phyloP scores from a whole-genome alignment of 2,113 vertebrate genomes.

The Agelaius tricolor region DNA sequence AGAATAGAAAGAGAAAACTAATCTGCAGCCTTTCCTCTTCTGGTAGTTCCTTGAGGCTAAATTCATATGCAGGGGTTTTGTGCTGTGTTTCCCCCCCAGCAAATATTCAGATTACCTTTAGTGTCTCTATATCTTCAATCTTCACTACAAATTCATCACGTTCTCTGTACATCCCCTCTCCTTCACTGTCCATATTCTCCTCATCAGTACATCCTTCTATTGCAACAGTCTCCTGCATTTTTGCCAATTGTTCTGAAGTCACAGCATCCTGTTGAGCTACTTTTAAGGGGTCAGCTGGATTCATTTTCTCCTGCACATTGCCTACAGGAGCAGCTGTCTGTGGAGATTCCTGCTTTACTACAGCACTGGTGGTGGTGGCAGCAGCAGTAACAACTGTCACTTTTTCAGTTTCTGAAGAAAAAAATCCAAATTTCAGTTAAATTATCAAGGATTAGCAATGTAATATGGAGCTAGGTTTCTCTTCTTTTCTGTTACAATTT shows the following conservation, averaged over 20 bases:
- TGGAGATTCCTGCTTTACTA: conserved; percentile 76
- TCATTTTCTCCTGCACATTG: conserved; percentile 67
- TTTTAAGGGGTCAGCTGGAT: conserved; percentile 62
- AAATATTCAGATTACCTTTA: conserved; percentile 83
- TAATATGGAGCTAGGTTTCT: background rate
- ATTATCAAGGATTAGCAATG: background rate
- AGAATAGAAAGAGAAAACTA: background rate
- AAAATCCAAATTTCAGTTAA: conserved; percentile 7
- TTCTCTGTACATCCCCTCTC: conserved; percentile 96
- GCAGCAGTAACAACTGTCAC: conserved; percentile 16
- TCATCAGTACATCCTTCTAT: conserved; percentile 94
- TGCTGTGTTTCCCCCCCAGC: background rate
- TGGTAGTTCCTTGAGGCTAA: background rate
- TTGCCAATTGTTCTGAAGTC: conserved; percentile 79
- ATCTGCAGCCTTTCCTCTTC: background rate
- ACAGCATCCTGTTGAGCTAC: conserved; percentile 71
- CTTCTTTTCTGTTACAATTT: background rate
- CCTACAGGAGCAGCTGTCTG: conserved; percentile 57
- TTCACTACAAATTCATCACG: conserved; percentile 98
- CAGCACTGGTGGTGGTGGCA: background rate
- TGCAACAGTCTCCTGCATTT: conserved; percentile 81
- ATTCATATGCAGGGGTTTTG: background rate
- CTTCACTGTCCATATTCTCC: conserved; percentile 91
- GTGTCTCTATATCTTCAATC: conserved; percentile 92
- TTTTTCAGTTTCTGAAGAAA: conserved; percentile 70